Evolutionary conservation across 92 coral and sea anemone genomes (phyloP), one percentile per base, ranked within the genome.

Genomic region (Scolanthus callimorphus): DNA sequence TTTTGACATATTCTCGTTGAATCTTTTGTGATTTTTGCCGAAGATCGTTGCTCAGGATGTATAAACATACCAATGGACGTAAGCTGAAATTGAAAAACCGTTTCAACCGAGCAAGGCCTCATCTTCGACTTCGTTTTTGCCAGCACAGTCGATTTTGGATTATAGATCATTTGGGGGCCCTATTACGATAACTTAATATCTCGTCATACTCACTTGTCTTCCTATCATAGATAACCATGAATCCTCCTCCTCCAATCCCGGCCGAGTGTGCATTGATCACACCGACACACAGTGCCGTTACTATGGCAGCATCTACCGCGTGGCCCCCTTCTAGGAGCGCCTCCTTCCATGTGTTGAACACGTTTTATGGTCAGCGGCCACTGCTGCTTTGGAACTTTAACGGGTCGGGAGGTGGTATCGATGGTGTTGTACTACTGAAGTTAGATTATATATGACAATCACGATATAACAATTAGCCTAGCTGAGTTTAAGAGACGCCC

Each of bases 231-330:
- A 81, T 72, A 43, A 86, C 78, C 95, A 86, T 86, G 34, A 86
- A 86, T 27, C 95, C 95, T 29, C 95, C 95, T 8, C 95, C 95
- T 3, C 95, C 95, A 8, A 86, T 68, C 8, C 95, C 95, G 23
- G 95, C 89, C 15, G 95, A 86, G 55, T 86, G 95, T 3, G 95
- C 78, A 30, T 86, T 86, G n/a, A 82, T 69, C 4, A 86, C 95
- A 27, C 95, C 95, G 12, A 86, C 89, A 49, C 95, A 86, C 31
- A 86, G 83, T 28, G 90, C 95, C 1, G 95, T 86, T 31, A 85
- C 95, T 51, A 82, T 51, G 47, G 95, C 95, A 46, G 89, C 89
- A 49, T 86, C 95, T 0, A 82, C 89, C 0, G 95, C 95, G 17
- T 82, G 86, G 8, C 95, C 95, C 9, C 83, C 80, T 11, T 69